Percentiles rank a stretch among this genome's conserved stretches.
phyloP scores from a whole-genome alignment of 2,113 vertebrate species.

The Colistium nudipinnis region DNA sequence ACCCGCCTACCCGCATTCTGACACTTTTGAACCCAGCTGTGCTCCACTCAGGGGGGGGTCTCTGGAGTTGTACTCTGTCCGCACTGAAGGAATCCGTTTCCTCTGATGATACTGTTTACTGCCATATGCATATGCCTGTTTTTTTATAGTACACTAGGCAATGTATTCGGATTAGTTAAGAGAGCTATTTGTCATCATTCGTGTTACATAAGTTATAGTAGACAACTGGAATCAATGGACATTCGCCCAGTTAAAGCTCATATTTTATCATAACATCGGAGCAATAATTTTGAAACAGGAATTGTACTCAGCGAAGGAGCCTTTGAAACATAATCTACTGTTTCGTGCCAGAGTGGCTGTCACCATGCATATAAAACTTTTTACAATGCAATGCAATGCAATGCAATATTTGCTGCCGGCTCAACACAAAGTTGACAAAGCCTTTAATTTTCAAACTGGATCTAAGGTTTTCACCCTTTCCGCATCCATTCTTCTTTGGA shows the following conservation, averaged over 20 bases:
- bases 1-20: not conserved
- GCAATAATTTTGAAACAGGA: not conserved
- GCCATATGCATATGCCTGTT: not conserved
- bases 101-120: not conserved
- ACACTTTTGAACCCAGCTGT: slow-evolving; percentile 15
- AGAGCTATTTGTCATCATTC: too few relatives aligned
- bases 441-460: too few relatives aligned
- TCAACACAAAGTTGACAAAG: too few relatives aligned
- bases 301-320: not conserved
- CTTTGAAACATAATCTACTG: not conserved
- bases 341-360: not conserved
- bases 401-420: too few relatives aligned
- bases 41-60: slow-evolving; percentile 8
- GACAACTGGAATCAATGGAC: not conserved
- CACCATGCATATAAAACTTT: not conserved
- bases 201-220: not conserved
- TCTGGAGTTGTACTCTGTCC: not conserved
- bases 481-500: not conserved
- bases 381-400: too few relatives aligned
- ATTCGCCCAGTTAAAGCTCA: not conserved
- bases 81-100: not conserved
- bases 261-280: not conserved
- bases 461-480: not conserved
- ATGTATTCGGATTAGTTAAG: not conserved
- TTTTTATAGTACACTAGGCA: too few relatives aligned